Evolutionary conservation across 1,140 invertebrate species (phyloP), one percentile per base, ranked within the genome.

Genomic region (Hyles euphorbiae): DNA sequence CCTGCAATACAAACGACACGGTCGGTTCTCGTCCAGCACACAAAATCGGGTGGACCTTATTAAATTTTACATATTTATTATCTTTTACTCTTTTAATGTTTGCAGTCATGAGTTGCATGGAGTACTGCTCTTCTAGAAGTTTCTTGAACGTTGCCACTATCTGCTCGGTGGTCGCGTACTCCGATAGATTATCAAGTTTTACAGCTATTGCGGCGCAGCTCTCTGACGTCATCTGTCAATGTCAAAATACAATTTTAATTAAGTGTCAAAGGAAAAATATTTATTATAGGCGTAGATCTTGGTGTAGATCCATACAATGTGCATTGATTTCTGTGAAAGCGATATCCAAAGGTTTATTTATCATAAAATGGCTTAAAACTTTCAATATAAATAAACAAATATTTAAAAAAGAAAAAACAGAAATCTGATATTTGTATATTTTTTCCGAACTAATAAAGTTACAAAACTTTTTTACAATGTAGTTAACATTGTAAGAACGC

Each of bases 121-220:
- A 67, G 51, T 72, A 11, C 22, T 74, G 61, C 34, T 78, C 71
- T 51, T 70, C 63, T 52, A 78, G 56, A 58, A 76, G 53, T 11
- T 67, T 68, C 59, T 65, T 58, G 49, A 74, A 66, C 1, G 57
- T 36, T 2, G 45, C 36, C 9, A 74, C 33, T 22, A 76, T 60
- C 4, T 67, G 63, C 0, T 34, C 10, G 2, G 60, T 47, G 3
- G 65, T 34, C 32, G 33, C 12, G 5, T 58, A 32, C 32, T 69
- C 66, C 1, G 60, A 57, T 0, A 67, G 47, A 6, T 10, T 65
- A 57, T 76, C 73, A 43, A 78, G 56, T 63, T 78, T 74, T 44
- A 74, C 67, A 52, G 66, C 69, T 12, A 73, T 61, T 6, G 61
- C 47, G 0, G 66, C 61, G 44, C 76, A 76, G 34, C 57, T 65